Conservation (phyloP, 2,888 invertebrate species). For the Drosophila maculinotata region DNA sequence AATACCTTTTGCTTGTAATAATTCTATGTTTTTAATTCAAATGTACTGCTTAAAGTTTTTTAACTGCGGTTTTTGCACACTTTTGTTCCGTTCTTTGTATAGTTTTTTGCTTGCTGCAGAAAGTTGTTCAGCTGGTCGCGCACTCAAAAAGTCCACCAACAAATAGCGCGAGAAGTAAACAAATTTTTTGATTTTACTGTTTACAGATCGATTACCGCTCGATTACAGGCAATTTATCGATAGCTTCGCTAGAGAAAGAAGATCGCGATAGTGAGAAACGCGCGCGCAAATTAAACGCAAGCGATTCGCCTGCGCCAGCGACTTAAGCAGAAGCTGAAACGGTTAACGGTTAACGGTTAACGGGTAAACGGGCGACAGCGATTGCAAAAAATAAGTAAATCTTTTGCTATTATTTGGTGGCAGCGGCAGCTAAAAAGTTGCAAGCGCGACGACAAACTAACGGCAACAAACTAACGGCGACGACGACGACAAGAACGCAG, state of each 20-base stretch:
- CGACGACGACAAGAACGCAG: constrained; percentile 29
- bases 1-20: constrained; percentile 37
- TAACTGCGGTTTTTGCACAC: constrained; percentile 17
- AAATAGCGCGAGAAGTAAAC: not conserved
- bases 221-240: not conserved
- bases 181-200: constrained; percentile 13
- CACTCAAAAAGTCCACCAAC: constrained; percentile 33
- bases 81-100: constrained; percentile 10
- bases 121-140: not conserved
- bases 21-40: not conserved
- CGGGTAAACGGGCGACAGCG: constrained; percentile 26
- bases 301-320: constrained; percentile 45
- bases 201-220: not conserved
- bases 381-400: constrained; percentile 35
- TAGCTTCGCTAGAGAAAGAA: constrained; percentile 1
- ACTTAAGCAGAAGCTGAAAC: constrained; percentile 26
- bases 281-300: constrained; percentile 68
- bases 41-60: constrained; percentile 2
- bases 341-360: constrained; percentile 29
- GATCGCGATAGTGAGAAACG: constrained; percentile 48
- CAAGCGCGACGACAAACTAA: constrained; percentile 48
- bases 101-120: constrained; percentile 3
- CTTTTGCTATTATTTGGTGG: constrained; percentile 27
- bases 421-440: constrained; percentile 43
- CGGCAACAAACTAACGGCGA: constrained; percentile 52